Evolutionary conservation across 2,797 vertebrate genomes (phyloP), one percentile per base, ranked within the genome.

Genomic region (Hoplostethus mediterraneus): DNA sequence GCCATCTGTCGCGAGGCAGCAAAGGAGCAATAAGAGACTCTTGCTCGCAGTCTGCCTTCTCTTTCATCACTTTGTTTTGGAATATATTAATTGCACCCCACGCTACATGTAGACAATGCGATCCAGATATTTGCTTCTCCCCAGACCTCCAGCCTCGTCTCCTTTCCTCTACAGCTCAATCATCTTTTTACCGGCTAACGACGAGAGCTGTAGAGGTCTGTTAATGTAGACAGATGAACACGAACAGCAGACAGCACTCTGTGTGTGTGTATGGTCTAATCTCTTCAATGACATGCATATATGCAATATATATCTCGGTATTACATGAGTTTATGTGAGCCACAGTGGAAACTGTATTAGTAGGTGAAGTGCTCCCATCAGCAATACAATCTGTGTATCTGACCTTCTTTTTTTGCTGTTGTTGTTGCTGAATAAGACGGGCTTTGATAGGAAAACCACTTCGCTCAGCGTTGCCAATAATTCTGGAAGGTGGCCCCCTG

Each of bases 1-100:
- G 65, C 80, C 82, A 83, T 88, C 82, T 88, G 79, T 80, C 48
- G 21, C 67, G 69, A 65, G 49, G 63, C 47, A 55, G 67, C 59
- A 66, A 62, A 75, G 73, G 53, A 77, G 60, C 60, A 69, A 49
- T 55, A 45, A 55, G 63, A 75, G 55, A 36, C 63, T 45, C 3
- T 54, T 54, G 60, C 73, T 58, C 36, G 48, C 76, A 67, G 54
- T 17, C 47, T 64, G 60, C 52, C 60, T 66, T 71, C 67, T 70
- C 75, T 53, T 77, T 72, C 45, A 62, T 87, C 73, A 79, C 62
- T 77, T 82, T 72, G 53, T 74, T 77, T 74, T 63, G 42, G n/a
- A 49, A n/a, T 52, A 14, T 55, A 74, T 77, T 81, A 65, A 79
- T 74, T 81, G 52, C 66, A 60, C 55, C 44, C 3, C 0, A 5